A percentile compares a stretch with the other conserved stretches of the same genome.
These are phyloP conservation scores for Nymphicus hollandicus DNA, from an alignment of 2,113 vertebrate species.

Conservation along the genomic window DNA sequence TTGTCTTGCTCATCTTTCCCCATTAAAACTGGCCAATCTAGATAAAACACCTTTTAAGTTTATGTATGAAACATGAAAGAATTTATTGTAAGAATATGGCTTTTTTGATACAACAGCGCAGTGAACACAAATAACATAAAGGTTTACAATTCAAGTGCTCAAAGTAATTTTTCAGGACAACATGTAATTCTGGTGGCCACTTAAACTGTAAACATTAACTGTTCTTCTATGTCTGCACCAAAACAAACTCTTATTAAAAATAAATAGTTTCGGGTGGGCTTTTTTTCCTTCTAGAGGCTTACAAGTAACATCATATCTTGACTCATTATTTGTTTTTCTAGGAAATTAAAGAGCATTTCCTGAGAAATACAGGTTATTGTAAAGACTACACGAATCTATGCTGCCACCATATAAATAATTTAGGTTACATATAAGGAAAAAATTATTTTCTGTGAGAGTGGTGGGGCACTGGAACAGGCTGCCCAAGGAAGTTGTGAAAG, in stretches of 20 bases:
- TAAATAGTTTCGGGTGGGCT: not conserved
- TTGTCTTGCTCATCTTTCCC: not conserved
- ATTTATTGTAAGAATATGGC: not conserved
- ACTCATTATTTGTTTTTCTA: not conserved
- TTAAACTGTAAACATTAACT: not conserved
- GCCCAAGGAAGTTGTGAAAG: not conserved
- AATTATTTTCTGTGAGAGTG: not conserved
- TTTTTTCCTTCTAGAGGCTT: not conserved
- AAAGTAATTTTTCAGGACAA: not conserved
- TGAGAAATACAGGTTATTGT: not conserved
- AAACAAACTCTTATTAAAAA: not conserved
- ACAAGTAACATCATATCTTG: not conserved
- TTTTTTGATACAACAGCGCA: not conserved
- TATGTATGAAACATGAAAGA: not conserved
- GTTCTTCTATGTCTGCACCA: not conserved
- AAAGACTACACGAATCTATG: not conserved
- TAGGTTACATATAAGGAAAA: not conserved
- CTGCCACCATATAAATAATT: not conserved
- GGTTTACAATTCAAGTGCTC: not conserved
- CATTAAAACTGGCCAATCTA: not conserved
- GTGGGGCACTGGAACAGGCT: not conserved
- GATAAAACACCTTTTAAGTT: not conserved
- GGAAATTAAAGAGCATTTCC: not conserved
- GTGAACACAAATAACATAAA: accelerated
- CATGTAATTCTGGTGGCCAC: not conserved